Evolutionary conservation across 1,140 invertebrate genomes (phyloP).

Genomic region (Meloidogyne hapla): DNA sequence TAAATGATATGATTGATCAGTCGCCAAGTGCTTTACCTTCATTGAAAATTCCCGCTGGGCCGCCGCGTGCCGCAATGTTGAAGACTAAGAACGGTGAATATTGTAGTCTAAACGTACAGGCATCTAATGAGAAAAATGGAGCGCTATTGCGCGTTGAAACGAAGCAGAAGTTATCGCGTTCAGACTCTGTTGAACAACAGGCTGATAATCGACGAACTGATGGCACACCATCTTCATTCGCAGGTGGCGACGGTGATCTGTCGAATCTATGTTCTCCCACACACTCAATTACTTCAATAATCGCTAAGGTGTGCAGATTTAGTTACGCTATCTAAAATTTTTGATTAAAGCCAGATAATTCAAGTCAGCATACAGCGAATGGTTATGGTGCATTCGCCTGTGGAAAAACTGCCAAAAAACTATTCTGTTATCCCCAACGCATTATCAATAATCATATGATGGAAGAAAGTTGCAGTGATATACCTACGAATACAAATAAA

Average conservation of each 20-base stretch:
- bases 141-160: background rate
- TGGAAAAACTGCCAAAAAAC: background rate
- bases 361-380: background rate
- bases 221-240: background rate
- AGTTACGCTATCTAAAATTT: background rate
- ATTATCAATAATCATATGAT: background rate
- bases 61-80: background rate
- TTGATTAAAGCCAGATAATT: background rate
- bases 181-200: background rate
- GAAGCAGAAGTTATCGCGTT: background rate
- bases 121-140: no score
- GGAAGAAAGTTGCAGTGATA: background rate
- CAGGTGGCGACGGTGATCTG: background rate
- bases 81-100: background rate
- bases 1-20: background rate
- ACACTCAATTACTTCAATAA: constrained; percentile 6
- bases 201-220: background rate
- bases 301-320: background rate
- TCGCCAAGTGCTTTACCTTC: background rate
- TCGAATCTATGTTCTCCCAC: background rate
- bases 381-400: background rate
- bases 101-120: background rate
- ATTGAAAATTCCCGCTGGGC: background rate
- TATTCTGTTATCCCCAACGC: background rate
- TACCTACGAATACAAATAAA: background rate